Evolutionary conservation across 2,888 invertebrate species (phyloP).

Genomic region (Cloeon dipterum): DNA sequence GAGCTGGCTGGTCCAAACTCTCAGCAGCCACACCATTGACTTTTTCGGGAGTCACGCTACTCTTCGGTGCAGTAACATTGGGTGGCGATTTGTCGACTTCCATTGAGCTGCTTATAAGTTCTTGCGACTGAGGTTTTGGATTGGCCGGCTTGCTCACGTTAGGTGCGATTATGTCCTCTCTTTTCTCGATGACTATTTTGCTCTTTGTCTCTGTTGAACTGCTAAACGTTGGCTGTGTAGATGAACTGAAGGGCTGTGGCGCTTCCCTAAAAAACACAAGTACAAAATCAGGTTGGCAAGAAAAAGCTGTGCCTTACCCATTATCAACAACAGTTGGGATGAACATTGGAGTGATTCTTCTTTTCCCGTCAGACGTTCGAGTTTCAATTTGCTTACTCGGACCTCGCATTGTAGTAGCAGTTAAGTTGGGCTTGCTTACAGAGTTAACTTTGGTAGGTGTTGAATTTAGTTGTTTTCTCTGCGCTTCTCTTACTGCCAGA

Average conservation of each 20-base stretch:
- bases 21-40: too few species aligned
- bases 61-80: too few species aligned
- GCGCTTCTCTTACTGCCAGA: conserved; percentile 27
- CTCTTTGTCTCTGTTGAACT: conserved; percentile 57
- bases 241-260: conserved; percentile 11
- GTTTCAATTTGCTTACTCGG: conserved; percentile 68
- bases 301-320: conserved; percentile 9
- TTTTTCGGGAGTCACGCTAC: too few species aligned
- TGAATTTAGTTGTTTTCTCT: conserved; percentile 22
- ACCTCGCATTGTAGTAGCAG: conserved; percentile 20
- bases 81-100: too few species aligned
- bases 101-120: too few species aligned
- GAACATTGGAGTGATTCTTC: conserved; percentile 91
- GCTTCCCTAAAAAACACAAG: conserved; percentile 17
- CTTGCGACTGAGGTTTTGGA: too few species aligned
- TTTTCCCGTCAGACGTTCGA: conserved; percentile 76
- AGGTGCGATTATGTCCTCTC: conserved; percentile 37
- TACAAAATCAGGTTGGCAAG: conserved; percentile 1
- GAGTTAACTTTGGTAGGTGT: conserved; percentile 1
- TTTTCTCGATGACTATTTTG: conserved; percentile 54
- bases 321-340: conserved; percentile 36
- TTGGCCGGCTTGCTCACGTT: too few species aligned
- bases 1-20: too few species aligned
- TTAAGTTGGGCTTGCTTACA: not conserved
- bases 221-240: conserved; percentile 29